Percentiles rank a stretch among this genome's conserved stretches.
phyloP scores from a whole-genome alignment of 2,888 invertebrate species.

The Marronus borbonicus region DNA sequence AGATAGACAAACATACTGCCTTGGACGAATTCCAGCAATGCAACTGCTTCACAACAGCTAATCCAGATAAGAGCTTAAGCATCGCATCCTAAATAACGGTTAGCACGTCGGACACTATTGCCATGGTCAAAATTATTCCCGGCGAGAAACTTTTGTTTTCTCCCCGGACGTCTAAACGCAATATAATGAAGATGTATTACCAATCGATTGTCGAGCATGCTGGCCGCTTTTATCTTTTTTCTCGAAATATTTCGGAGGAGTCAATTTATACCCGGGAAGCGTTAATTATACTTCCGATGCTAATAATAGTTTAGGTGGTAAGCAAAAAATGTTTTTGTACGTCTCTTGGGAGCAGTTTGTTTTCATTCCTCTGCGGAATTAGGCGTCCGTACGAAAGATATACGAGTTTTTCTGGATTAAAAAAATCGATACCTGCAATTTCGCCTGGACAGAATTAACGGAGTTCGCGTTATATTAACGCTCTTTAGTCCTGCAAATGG shows the following conservation, averaged over 20 bases:
- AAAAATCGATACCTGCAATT: neutral
- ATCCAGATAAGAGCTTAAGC: constrained; percentile 45
- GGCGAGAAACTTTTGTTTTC: neutral
- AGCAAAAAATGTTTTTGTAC: constrained; percentile 12
- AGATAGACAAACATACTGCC: constrained; percentile 38
- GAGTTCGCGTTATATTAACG: too few species aligned
- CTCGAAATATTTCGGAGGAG: neutral
- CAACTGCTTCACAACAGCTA: constrained; percentile 33
- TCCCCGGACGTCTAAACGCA: constrained; percentile 2
- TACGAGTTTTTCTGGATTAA: neutral
- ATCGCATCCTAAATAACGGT: constrained; percentile 27
- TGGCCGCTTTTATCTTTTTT: neutral
- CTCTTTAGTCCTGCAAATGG: too few species aligned
- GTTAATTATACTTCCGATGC: constrained; percentile 19
- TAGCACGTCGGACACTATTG: constrained; percentile 16
- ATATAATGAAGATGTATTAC: constrained; percentile 36
- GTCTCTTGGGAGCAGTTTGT: constrained; percentile 11
- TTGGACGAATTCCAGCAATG: constrained; percentile 34
- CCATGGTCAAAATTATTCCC: constrained; percentile 13
- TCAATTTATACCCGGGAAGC: constrained; percentile 1
- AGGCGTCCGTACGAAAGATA: neutral
- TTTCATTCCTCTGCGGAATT: neutral
- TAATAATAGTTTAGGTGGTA: neutral
- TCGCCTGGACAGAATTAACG: neutral
- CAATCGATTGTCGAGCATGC: constrained; percentile 9